Conservation (phyloP, 2,888 invertebrate genomes). For the Rhagonycha lutea region DNA sequence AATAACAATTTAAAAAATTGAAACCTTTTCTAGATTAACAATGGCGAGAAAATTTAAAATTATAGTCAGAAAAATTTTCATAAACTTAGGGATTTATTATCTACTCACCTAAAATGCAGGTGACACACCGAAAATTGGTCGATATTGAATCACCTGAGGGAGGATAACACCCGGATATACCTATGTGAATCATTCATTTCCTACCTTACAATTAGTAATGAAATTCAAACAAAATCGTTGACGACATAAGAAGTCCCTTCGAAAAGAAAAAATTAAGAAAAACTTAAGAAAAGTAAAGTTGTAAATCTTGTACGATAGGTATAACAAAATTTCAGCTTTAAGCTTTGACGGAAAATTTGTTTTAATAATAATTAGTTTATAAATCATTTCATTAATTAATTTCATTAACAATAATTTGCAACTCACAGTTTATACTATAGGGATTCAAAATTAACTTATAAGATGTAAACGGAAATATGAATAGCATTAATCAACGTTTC, state of each 20-base stretch:
- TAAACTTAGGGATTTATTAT: not conserved
- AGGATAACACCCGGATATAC: constrained; percentile 6
- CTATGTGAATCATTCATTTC: constrained; percentile 19
- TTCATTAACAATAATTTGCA: not conserved
- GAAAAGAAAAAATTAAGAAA: not conserved
- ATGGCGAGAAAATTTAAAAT: not conserved
- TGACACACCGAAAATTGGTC: constrained; percentile 24
- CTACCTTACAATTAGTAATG: constrained; percentile 8
- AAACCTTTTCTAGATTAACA: too few species aligned
- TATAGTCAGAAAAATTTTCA: not conserved
- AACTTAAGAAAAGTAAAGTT: not conserved
- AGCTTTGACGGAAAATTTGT: not conserved
- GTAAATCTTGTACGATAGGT: not conserved
- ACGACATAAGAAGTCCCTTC: not conserved
- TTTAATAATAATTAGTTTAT: not conserved
- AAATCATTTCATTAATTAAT: not conserved
- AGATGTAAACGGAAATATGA: constrained; percentile 8
- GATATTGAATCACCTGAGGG: constrained; percentile 25
- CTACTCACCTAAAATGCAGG: constrained; percentile 17
- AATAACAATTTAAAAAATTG: too few species aligned
- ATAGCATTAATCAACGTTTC: constrained; percentile 21
- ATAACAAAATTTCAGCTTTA: not conserved
- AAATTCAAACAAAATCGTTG: not conserved
- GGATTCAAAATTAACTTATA: constrained; percentile 20
- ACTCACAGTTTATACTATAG: not conserved